Conservation (phyloP, 2,113 vertebrate species). For the Pangasianodon hypophthalmus region DNA sequence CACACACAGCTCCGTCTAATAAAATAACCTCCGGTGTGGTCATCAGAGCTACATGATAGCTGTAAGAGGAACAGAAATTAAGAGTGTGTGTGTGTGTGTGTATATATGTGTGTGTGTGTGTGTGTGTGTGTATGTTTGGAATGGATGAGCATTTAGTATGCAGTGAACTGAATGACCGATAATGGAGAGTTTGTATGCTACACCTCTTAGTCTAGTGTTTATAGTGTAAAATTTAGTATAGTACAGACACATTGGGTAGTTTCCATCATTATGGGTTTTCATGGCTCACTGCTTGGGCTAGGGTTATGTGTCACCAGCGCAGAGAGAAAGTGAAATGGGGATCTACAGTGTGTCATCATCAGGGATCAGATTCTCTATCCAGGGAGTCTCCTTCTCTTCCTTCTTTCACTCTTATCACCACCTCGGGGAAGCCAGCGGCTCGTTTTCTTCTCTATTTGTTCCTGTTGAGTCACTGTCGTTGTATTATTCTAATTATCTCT, state of each 20-base stretch:
- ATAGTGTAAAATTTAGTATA: too few relatives aligned
- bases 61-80: conserved; percentile 36
- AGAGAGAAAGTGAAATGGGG: conserved; percentile 42
- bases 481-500: background rate
- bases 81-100: background rate
- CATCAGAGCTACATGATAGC: conserved; percentile 3
- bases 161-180: background rate
- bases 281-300: background rate
- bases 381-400: conserved; percentile 39
- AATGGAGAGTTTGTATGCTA: background rate
- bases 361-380: conserved; percentile 24
- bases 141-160: background rate
- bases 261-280: background rate
- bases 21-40: background rate
- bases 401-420: conserved; percentile 51
- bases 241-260: background rate
- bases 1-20: background rate
- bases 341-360: conserved; percentile 49
- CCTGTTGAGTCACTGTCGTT: background rate
- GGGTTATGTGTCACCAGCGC: conserved; percentile 22
- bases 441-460: background rate
- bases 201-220: background rate
- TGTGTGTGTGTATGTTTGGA: background rate
- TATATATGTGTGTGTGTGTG: background rate
- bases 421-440: background rate